Conservation (phyloP, 2,888 invertebrate genomes). For the Alloplasta piceator region DNA sequence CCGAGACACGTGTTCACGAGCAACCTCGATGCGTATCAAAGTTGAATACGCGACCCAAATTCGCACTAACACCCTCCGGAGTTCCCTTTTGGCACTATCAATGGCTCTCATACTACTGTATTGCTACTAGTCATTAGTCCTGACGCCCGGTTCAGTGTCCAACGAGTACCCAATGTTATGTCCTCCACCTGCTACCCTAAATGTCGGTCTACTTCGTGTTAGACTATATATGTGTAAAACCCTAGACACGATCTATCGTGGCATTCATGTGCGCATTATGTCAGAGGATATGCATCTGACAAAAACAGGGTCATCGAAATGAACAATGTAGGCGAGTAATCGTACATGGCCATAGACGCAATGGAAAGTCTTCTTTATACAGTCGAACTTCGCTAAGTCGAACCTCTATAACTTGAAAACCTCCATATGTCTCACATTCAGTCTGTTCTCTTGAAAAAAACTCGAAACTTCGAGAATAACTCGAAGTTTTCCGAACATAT, state of each 20-base stretch:
- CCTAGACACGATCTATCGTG: constrained; percentile 15
- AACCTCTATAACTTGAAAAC: no score
- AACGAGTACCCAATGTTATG: constrained; percentile 31
- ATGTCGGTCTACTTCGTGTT: constrained; percentile 1
- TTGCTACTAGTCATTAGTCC: constrained; percentile 48
- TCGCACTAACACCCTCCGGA: constrained; percentile 35
- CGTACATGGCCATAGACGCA: constrained; percentile 37
- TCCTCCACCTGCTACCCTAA: background rate
- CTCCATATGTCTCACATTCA: no score
- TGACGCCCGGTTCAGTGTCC: constrained; percentile 20
- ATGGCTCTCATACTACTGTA: constrained; percentile 31
- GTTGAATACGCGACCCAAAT: constrained; percentile 40
- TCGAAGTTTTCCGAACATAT: no score
- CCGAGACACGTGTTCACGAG: constrained; percentile 65
- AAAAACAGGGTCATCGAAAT: constrained; percentile 18
- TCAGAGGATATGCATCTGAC: constrained; percentile 30
- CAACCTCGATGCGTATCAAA: constrained; percentile 29
- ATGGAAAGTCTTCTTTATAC: constrained; percentile 21
- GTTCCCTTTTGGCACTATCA: constrained; percentile 14
- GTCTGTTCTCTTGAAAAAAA: no score
- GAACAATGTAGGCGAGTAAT: constrained; percentile 6
- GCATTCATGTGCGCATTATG: constrained; percentile 14
- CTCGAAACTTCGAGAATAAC: no score
- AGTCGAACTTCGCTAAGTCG: no score
- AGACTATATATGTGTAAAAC: background rate